phyloP scores from a whole-genome alignment of 2,113 vertebrate genomes.

The Lepisosteus osseus region DNA sequence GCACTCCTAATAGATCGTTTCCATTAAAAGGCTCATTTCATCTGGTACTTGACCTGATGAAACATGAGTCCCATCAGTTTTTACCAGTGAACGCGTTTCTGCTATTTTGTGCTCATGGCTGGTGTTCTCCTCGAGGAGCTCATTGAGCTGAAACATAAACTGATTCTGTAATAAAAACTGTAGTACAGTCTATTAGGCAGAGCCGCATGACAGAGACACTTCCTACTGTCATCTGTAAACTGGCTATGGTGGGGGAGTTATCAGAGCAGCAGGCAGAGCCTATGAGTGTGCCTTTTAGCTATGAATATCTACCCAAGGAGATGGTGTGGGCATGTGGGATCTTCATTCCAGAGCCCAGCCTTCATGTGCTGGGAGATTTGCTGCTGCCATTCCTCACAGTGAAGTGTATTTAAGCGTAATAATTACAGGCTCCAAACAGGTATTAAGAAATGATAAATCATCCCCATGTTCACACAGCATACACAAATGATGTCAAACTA shows the following conservation, averaged over 20 bases:
- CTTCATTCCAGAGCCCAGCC: neutral
- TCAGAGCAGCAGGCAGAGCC: neutral
- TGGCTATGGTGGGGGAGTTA: neutral
- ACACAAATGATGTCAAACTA: neutral
- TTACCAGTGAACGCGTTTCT: neutral
- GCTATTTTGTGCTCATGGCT: neutral
- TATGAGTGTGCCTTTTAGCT: neutral
- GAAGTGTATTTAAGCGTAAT: conserved; percentile 23
- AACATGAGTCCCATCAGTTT: neutral
- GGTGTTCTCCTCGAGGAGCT: neutral
- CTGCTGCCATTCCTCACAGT: conserved; percentile 12
- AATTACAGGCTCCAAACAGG: conserved; percentile 10
- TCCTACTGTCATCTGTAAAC: neutral
- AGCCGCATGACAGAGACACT: neutral
- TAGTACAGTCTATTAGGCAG: neutral
- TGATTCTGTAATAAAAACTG: neutral
- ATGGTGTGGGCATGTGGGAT: neutral
- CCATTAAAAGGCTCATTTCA: neutral
- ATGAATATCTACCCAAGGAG: neutral
- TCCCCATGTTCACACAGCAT: neutral
- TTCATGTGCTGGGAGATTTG: neutral
- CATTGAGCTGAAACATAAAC: neutral
- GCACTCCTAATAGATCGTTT: neutral
- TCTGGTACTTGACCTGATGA: neutral
- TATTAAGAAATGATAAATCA: conserved; percentile 17